phyloP scores from a whole-genome alignment of 2,113 vertebrate genomes.

The Zeus faber region DNA sequence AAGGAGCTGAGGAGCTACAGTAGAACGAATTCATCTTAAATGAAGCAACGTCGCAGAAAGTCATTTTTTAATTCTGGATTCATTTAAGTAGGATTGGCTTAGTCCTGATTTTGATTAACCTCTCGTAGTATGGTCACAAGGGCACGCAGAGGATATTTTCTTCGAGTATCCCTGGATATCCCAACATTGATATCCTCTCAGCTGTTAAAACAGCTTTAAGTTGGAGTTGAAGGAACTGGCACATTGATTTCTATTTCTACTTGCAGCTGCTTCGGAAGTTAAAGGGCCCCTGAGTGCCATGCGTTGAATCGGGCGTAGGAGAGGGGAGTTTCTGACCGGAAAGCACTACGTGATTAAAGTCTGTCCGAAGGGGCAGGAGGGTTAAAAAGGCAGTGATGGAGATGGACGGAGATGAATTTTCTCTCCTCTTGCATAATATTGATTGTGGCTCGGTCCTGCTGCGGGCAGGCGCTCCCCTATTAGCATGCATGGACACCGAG shows the following conservation, averaged over 20 bases:
- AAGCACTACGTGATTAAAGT: slow-evolving; percentile 7
- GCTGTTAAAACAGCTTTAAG: slow-evolving; percentile 39
- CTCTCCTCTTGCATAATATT: slow-evolving; percentile 4
- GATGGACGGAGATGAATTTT: background rate
- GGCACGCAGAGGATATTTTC: too few species aligned
- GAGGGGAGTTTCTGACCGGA: background rate
- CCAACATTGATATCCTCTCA: slow-evolving; percentile 42
- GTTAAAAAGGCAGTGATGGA: too few species aligned
- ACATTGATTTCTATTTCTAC: slow-evolving; percentile 48
- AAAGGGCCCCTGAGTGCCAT: slow-evolving; percentile 7
- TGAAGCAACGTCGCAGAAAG: too few species aligned
- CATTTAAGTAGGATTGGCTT: too few species aligned
- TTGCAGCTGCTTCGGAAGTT: slow-evolving; percentile 15
- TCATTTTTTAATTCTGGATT: too few species aligned
- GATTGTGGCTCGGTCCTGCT: slow-evolving; percentile 7
- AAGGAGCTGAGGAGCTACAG: too few species aligned
- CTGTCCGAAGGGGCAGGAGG: slow-evolving; percentile 2
- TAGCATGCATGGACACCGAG: slow-evolving; percentile 21
- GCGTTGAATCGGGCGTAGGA: slow-evolving; percentile 20
- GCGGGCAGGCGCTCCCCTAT: too few species aligned
- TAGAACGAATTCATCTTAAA: too few species aligned
- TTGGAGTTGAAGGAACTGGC: slow-evolving; percentile 51
- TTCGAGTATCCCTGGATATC: slow-evolving; percentile 22
- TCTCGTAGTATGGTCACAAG: too few species aligned
- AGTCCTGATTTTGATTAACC: too few species aligned